Evolutionary conservation across 2,888 invertebrate species (phyloP), one percentile per base, ranked within the genome.

Genomic region (Metopia argyrocephala): DNA sequence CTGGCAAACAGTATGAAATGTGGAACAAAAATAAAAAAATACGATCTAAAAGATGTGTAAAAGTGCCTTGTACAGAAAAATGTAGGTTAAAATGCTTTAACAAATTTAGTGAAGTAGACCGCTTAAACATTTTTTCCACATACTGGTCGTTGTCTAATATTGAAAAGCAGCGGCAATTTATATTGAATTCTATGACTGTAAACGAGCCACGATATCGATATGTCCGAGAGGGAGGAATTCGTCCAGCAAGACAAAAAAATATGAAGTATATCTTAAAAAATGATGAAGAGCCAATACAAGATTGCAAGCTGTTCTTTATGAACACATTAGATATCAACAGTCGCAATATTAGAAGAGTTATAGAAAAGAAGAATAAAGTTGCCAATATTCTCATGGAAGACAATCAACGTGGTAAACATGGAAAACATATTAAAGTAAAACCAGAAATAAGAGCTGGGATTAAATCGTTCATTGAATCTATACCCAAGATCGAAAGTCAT

Each of bases 41-140:
- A 65, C 52, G 65, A 65, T 65, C 65, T 65, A 65, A 65, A 52
- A 65, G 50, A 65, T 65, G 65, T 52, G 65, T 65, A 65, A 65
- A 65, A 65, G 27, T 48, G 46, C 64, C 64, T 64, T 64, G 59
- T 59, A 45, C 59, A 59, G 64, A 64, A 64, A 64, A 18, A 48
- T 50, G 46, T 64, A 64, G 64, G 46, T 64, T 64, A 64, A 64
- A 64, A 64, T 64, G 64, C 64, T 64, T 46, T 64, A 64, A 48
- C 48, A 48, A 64, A 64, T 61, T 61, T 61, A 61, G 61, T 61
- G 61, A 45, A 61, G 64, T 48, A 50, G 64, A 64, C 64, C 46
- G 48, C 64, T 64, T 64, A 25, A 64, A 64, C 48, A 64, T 64
- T 64, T 64, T 64, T 64, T 62, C 28, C 64, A 61, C 38, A 61